phyloP scores from a whole-genome alignment of 2,113 vertebrate genomes.

The Noturus placidus region DNA sequence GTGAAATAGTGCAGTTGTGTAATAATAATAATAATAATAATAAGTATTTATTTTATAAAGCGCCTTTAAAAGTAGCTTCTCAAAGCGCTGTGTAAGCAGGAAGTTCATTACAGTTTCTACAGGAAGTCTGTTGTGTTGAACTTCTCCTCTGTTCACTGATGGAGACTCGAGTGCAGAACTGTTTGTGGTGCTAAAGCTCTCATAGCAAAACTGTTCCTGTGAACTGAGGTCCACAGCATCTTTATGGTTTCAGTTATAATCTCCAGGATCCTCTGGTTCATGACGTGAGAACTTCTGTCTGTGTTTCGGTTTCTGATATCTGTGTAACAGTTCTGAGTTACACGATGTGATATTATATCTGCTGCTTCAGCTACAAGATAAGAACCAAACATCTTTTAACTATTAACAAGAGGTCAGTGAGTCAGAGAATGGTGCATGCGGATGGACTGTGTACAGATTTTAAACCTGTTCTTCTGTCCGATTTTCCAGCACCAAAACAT shows the following conservation, averaged over 20 bases:
- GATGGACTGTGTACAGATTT: not conserved
- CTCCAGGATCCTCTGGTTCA: not conserved
- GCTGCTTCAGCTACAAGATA: not conserved
- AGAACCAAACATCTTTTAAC: not conserved
- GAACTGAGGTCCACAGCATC: no score
- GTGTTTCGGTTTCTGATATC: not conserved
- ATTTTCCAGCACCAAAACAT: not conserved
- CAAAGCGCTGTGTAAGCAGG: no score
- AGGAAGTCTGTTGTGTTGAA: no score
- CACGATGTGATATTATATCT: not conserved
- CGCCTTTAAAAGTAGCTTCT: no score
- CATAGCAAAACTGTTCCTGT: no score
- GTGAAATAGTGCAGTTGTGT: no score
- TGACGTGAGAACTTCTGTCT: not conserved
- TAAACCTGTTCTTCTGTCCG: not conserved
- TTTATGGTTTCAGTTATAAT: not conserved
- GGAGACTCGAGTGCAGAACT: no score
- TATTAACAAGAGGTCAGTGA: constrained; percentile 4
- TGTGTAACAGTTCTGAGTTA: not conserved
- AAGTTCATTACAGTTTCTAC: no score
- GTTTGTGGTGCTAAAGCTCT: no score
- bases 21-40: no score
- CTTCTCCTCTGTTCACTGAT: no score
- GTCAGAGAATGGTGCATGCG: not conserved
- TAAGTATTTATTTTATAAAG: no score